Percentiles rank a stretch among this genome's conserved stretches.
These are phyloP conservation scores for Apostichopus californicus DNA, from an alignment of 35 echinoderm and acorn worm genomes.

Conservation along the genomic window DNA sequence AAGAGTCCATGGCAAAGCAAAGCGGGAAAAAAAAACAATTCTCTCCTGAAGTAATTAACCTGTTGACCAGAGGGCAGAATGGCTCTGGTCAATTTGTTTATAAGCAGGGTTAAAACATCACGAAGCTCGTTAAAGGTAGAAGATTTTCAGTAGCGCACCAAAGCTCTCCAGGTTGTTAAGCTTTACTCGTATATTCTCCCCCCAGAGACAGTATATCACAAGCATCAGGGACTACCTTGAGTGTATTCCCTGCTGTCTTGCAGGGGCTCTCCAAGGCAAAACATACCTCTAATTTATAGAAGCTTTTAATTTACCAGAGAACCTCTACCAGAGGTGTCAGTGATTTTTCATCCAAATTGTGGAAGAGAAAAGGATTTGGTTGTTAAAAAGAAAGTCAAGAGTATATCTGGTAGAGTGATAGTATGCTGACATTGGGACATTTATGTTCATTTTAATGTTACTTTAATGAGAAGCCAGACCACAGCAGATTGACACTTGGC, in stretches of 20 bases:
- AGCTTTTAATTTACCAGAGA: constrained; percentile 17
- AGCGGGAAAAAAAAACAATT: not conserved
- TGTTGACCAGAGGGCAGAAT: constrained; percentile 1
- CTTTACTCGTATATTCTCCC: not conserved
- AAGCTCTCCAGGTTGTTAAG: not conserved
- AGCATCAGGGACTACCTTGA: not conserved
- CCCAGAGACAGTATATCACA: not conserved
- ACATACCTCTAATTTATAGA: constrained; percentile 14
- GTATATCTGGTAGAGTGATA: not conserved
- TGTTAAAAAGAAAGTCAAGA: not conserved
- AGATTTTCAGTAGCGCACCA: not conserved
- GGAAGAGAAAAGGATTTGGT: not conserved
- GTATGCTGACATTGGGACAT: not conserved
- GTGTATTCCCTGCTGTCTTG: not conserved
- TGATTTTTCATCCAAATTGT: constrained; percentile 10
- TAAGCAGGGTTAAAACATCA: not conserved
- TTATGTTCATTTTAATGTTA: not conserved
- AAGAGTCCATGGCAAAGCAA: constrained; percentile 24
- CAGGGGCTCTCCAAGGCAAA: not conserved
- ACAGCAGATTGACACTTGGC: too few relatives aligned
- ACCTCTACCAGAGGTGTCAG: not conserved
- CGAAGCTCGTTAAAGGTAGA: not conserved
- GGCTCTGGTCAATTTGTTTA: not conserved
- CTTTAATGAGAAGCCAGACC: not conserved
- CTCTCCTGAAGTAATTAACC: constrained; percentile 11